phyloP scores from a whole-genome alignment of 1,140 invertebrate genomes.

The Parasteatoda tepidariorum region DNA sequence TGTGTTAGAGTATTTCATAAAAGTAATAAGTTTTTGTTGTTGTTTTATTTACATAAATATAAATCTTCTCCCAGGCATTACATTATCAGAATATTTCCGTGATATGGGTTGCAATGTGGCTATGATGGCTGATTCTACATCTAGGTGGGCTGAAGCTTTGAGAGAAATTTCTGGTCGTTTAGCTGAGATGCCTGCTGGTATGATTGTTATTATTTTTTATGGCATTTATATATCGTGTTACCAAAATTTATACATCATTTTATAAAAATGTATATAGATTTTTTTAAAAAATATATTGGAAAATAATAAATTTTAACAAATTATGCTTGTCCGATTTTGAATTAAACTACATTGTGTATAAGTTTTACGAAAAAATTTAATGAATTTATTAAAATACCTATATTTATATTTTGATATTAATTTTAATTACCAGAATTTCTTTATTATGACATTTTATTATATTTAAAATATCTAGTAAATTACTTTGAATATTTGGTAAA shows the following conservation, averaged over 20 bases:
- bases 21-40: too few relatives aligned
- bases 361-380: too few relatives aligned
- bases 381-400: too few relatives aligned
- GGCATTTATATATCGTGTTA: not conserved
- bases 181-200: conserved; percentile 97
- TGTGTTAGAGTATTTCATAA: too few relatives aligned
- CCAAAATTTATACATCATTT: not conserved
- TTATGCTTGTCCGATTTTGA: too few relatives aligned
- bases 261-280: not conserved
- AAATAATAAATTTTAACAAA: not conserved
- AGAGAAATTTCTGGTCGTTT: conserved; percentile 99
- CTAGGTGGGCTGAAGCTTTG: conserved; percentile 99
- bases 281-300: not conserved
- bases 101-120: conserved; percentile 99
- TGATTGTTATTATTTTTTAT: conserved; percentile 62
- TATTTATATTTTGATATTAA: too few relatives aligned
- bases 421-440: too few relatives aligned
- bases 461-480: too few relatives aligned
- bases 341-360: too few relatives aligned
- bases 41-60: not conserved
- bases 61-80: conserved; percentile 82
- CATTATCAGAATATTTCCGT: conserved; percentile 96
- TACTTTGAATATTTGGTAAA: too few relatives aligned
- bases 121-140: conserved; percentile 99
- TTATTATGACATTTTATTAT: too few relatives aligned